phyloP scores from a whole-genome alignment of 1,140 invertebrate genomes.

The Frieseomelitta varia region DNA sequence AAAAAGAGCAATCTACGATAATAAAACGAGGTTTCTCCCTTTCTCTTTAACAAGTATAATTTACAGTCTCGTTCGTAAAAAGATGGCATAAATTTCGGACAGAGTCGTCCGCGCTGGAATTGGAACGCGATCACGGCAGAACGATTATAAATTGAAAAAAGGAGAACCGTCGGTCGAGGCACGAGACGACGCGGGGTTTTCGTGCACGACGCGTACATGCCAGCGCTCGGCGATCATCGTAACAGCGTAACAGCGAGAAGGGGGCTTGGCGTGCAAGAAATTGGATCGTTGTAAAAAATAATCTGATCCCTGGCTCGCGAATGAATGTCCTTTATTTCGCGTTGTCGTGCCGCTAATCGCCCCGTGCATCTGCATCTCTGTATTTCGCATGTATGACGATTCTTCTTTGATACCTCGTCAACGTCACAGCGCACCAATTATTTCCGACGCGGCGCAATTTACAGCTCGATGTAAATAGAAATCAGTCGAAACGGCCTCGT shows the following conservation, averaged over 20 bases:
- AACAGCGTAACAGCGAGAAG: slow-evolving; percentile 23
- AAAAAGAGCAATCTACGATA: too few relatives aligned
- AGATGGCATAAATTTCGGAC: background rate
- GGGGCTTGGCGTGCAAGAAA: slow-evolving; percentile 51
- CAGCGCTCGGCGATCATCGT: slow-evolving; percentile 12
- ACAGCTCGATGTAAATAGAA: too few relatives aligned
- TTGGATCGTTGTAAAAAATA: slow-evolving; percentile 45
- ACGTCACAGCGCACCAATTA: background rate
- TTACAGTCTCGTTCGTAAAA: background rate
- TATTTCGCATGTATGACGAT: slow-evolving; percentile 12
- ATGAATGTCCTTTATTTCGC: slow-evolving; percentile 48
- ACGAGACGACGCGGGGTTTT: slow-evolving; percentile 43
- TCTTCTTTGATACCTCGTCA: background rate
- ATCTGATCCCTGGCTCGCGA: slow-evolving; percentile 32
- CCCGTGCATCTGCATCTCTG: slow-evolving; percentile 21
- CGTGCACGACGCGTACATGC: slow-evolving; percentile 21
- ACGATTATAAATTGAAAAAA: slow-evolving; percentile 57
- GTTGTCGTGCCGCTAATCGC: slow-evolving; percentile 38
- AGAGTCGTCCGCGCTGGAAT: background rate
- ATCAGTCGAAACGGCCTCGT: too few relatives aligned
- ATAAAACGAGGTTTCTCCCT: background rate
- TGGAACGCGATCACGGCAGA: slow-evolving; percentile 11
- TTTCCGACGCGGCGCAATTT: background rate
- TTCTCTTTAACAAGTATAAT: too few relatives aligned
- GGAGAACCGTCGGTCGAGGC: slow-evolving; percentile 17